phyloP scores from a whole-genome alignment of 2,797 vertebrate genomes.

The Bovichtus diacanthus region DNA sequence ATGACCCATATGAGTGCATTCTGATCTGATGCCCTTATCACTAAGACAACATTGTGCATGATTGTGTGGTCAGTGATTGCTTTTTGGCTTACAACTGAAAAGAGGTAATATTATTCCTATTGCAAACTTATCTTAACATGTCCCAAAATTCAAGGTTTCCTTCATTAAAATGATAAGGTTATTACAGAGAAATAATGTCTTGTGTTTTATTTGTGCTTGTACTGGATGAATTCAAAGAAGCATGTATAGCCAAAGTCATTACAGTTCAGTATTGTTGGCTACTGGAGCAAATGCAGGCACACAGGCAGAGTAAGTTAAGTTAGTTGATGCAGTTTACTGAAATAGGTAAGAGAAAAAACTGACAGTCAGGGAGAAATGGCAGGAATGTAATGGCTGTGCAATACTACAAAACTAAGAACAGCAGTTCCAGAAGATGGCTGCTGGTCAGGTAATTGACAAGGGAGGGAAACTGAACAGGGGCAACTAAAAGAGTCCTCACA shows the following conservation, averaged over 20 bases:
- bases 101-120: background rate
- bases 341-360: background rate
- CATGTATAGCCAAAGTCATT: slow-evolving; percentile 27
- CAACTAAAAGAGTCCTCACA: background rate
- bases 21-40: slow-evolving; percentile 35
- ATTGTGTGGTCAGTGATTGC: slow-evolving; percentile 6
- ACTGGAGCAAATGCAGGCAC: slow-evolving; percentile 15
- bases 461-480: background rate
- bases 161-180: slow-evolving; percentile 24
- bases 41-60: slow-evolving; percentile 3
- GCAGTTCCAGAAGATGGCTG: background rate
- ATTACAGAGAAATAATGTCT: slow-evolving; percentile 4
- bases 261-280: slow-evolving; percentile 4
- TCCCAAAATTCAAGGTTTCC: slow-evolving; percentile 15
- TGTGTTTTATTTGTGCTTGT: slow-evolving; percentile 13
- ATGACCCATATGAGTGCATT: slow-evolving; percentile 27
- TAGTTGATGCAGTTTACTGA: background rate
- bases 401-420: slow-evolving; percentile 7
- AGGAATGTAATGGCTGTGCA: background rate
- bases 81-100: slow-evolving; percentile 36
- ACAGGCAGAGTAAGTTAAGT: background rate
- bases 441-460: background rate
- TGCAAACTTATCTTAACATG: slow-evolving; percentile 15
- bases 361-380: background rate
- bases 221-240: slow-evolving; percentile 19